Evolutionary conservation across 1,140 invertebrate genomes (phyloP), one percentile per base, ranked within the genome.

Genomic region (Anagrus nilaparvatae): DNA sequence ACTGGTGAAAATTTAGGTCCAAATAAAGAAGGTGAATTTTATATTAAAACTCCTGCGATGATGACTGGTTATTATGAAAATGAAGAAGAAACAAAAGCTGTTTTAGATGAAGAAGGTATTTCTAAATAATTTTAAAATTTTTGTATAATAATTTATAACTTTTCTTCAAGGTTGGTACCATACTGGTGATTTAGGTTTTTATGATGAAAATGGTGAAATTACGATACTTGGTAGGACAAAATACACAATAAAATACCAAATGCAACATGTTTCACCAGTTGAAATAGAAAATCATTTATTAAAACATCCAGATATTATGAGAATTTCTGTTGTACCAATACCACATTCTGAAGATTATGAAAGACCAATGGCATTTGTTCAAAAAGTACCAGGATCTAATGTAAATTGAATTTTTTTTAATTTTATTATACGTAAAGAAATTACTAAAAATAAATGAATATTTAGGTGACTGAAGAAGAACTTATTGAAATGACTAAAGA

Each of bases 211-310:
- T 1, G 70, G 63, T 4, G 65, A 60, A 17, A 46, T 77, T 18
- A 73, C 56, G 18, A 55, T 79, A 31, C 48, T 71, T 0, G 77
- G 78, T 30, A 57, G 77, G 36, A 27, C 75, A 7, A 78, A 78
- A 41, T 75, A 77, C 45, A 47, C 79, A 5, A 74, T 78, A 27
- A 80, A 79, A 49, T 74, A 75, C 16, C 71, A 70, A 60, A 72
- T 70, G 21, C 49, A 67, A 24, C 72, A 76, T 47, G 67, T 73
- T 2, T 52, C 74, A 1, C 79, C 80, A 3, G 66, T 69, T 0
- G 73, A 78, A 52, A 58, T 82, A 9, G 79, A 82, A 55, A 60
- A 60, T 36, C 5, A 77, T 3, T 55, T 82, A 19, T 46, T 67
- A 5, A 58, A 54, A 6, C 71, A 79, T 53, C 65, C 71, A 8